These are phyloP conservation scores for Drosophila littoralis DNA, from an alignment of 1,140 invertebrate genomes.

Conservation along the genomic window DNA sequence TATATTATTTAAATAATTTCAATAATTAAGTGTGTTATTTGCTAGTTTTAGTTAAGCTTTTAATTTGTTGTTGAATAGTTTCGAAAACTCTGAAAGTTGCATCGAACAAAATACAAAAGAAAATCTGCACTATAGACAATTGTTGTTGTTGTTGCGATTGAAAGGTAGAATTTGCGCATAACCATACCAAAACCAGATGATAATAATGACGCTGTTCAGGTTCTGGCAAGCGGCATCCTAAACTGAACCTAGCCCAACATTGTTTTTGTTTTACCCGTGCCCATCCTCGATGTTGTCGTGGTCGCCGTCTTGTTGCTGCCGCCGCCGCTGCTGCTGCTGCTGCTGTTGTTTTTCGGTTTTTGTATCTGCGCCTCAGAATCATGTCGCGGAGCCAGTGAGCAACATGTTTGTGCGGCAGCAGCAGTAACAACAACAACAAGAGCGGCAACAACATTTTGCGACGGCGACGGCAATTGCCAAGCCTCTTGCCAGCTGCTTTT, in stretches of 20 bases:
- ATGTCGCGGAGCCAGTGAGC: conserved; percentile 80
- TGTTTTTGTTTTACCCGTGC: conserved; percentile 68
- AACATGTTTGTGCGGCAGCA: conserved; percentile 70
- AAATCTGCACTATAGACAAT: conserved; percentile 1
- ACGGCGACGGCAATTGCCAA: conserved; percentile 55
- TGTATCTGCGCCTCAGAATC: conserved; percentile 80
- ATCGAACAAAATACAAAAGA: conserved; percentile 56
- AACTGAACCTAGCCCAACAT: conserved; percentile 74
- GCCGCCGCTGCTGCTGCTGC: conserved; percentile 20
- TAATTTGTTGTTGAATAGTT: not conserved
- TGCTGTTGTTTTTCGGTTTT: conserved; percentile 55
- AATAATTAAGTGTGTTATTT: no score
- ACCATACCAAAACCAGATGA: conserved; percentile 72
- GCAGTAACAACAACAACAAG: conserved; percentile 22
- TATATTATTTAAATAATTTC: no score
- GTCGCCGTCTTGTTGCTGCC: conserved; percentile 35
- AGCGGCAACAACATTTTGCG: conserved; percentile 56
- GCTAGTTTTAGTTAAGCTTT: no score
- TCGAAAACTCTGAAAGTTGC: conserved; percentile 40
- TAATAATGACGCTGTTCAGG: conserved; percentile 63
- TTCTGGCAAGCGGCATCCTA: conserved; percentile 48
- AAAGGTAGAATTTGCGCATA: conserved; percentile 51
- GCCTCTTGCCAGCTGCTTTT: conserved; percentile 67
- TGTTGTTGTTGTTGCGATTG: conserved; percentile 43
- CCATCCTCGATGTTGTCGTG: conserved; percentile 37